Evolutionary conservation across 2,888 invertebrate species (phyloP).

Genomic region (Dilophus febrilis): DNA sequence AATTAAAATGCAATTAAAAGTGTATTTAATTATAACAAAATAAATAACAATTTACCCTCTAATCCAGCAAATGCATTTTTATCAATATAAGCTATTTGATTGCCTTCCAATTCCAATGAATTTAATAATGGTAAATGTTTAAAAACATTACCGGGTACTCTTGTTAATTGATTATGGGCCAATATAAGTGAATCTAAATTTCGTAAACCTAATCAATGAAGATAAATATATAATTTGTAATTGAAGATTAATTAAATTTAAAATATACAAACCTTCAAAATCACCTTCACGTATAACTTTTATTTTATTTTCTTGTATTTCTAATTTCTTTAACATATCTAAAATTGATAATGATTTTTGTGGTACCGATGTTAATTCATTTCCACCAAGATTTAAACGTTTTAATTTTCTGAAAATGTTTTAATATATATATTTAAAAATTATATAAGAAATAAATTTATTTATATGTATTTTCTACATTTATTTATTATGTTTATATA

Average conservation of each 20-base stretch:
- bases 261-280: constrained; percentile 48
- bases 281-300: constrained; percentile 62
- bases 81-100: constrained; percentile 63
- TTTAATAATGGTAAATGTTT: constrained; percentile 63
- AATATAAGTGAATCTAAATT: constrained; percentile 70
- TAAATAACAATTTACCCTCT: constrained; percentile 47
- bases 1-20: too few relatives aligned
- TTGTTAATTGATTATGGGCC: constrained; percentile 67
- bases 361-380: constrained; percentile 58
- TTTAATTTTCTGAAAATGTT: constrained; percentile 56
- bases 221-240: not conserved
- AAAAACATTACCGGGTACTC: constrained; percentile 67
- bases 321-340: constrained; percentile 66
- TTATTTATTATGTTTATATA: too few relatives aligned
- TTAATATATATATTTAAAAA: too few relatives aligned
- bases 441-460: too few relatives aligned
- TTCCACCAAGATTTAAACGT: constrained; percentile 70
- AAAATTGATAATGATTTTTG: constrained; percentile 64
- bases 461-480: too few relatives aligned
- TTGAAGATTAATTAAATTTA: not conserved
- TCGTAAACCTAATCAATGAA: constrained; percentile 43
- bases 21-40: too few relatives aligned
- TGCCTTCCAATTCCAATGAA: constrained; percentile 76
- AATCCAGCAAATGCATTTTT: constrained; percentile 73
- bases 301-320: constrained; percentile 76